Percentiles rank a stretch among this genome's conserved stretches.
phyloP scores from a whole-genome alignment of 1,140 invertebrate genomes.

The Psix sp. region DNA sequence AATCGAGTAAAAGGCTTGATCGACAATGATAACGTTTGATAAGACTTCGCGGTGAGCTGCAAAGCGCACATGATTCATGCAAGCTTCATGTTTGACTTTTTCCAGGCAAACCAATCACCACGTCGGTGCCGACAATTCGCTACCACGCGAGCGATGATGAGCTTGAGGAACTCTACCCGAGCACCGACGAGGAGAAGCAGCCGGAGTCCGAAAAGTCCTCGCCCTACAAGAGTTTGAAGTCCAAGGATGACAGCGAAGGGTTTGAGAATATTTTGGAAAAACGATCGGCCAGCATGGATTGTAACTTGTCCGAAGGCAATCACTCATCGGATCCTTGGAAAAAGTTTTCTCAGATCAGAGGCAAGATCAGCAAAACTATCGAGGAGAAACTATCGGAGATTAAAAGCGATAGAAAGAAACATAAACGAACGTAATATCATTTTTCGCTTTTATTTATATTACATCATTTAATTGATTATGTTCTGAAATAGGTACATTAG shows the following conservation, averaged over 20 bases:
- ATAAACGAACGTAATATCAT: conserved; percentile 58
- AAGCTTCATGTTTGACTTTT: not conserved
- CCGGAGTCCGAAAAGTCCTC: conserved; percentile 74
- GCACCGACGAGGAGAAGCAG: conserved; percentile 79
- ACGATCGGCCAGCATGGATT: conserved; percentile 74
- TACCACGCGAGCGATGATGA: conserved; percentile 85
- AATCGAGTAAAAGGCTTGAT: not conserved
- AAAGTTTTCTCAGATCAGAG: conserved; percentile 78
- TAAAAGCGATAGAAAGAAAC: conserved; percentile 74
- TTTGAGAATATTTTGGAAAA: conserved; percentile 68
- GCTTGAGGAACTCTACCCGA: conserved; percentile 81
- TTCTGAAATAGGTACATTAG: no score
- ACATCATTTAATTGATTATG: no score
- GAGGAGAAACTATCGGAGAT: conserved; percentile 81
- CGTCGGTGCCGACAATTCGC: conserved; percentile 81
- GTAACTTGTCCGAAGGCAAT: conserved; percentile 71
- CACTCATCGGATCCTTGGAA: conserved; percentile 78
- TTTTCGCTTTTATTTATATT: no score
- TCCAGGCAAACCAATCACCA: conserved; percentile 81
- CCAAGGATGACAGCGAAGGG: conserved; percentile 57
- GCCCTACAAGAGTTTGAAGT: conserved; percentile 63
- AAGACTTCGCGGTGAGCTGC: no score
- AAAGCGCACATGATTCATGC: no score
- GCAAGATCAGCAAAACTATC: conserved; percentile 82
- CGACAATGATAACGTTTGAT: not conserved